These are phyloP conservation scores for Erpobdella octoculata DNA, from an alignment of 2,888 invertebrate species.

Conservation along the genomic window DNA sequence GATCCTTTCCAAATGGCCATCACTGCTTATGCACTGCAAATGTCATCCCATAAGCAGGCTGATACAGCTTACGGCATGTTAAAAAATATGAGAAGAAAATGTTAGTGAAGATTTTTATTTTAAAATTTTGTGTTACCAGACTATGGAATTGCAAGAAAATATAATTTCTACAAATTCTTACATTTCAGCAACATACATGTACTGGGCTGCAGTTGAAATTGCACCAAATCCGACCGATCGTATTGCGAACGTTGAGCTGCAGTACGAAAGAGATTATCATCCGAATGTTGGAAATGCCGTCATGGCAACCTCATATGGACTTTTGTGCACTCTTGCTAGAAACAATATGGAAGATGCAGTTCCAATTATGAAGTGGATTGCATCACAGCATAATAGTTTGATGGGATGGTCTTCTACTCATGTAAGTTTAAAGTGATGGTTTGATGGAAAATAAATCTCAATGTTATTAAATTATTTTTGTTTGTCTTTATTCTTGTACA, in stretches of 20 bases:
- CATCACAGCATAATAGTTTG: slow-evolving; percentile 47
- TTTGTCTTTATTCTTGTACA: too few relatives aligned
- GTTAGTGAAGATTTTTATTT: slow-evolving; percentile 22
- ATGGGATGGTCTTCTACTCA: slow-evolving; percentile 48
- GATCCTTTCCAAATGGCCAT: slow-evolving; percentile 78
- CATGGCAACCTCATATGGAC: slow-evolving; percentile 82
- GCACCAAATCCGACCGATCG: slow-evolving; percentile 45
- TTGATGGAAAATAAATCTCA: neutral
- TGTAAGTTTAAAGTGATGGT: slow-evolving; percentile 37
- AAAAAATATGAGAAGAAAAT: slow-evolving; percentile 29
- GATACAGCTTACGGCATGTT: slow-evolving; percentile 35
- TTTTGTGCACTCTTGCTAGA: slow-evolving; percentile 64
- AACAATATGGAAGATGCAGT: slow-evolving; percentile 36
- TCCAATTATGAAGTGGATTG: slow-evolving; percentile 50
- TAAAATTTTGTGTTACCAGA: neutral
- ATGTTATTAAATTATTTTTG: too few relatives aligned
- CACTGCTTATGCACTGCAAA: slow-evolving; percentile 71
- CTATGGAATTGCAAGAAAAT: neutral
- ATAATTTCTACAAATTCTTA: neutral
- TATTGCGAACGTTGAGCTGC: slow-evolving; percentile 61
- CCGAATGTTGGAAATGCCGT: slow-evolving; percentile 61
- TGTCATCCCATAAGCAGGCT: slow-evolving; percentile 30
- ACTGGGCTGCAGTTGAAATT: slow-evolving; percentile 46
- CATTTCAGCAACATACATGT: slow-evolving; percentile 38
- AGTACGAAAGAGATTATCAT: slow-evolving; percentile 65